Conservation (phyloP, 2,888 invertebrate species). For the Colostygia pectinataria region DNA sequence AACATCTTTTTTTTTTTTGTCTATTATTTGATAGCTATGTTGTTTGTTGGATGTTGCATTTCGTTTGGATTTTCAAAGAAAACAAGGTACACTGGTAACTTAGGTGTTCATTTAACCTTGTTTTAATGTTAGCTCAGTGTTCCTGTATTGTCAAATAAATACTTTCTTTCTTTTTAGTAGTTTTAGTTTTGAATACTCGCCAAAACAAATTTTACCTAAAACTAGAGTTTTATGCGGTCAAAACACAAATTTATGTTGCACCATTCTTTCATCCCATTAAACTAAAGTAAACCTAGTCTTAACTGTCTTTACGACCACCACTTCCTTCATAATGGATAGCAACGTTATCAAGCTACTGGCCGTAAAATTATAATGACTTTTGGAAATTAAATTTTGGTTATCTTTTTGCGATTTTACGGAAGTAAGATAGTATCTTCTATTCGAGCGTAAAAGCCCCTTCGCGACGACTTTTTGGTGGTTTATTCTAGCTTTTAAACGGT, state of each 20-base stretch:
- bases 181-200: no score
- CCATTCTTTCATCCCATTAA: constrained; percentile 6
- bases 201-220: background rate
- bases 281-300: constrained; percentile 1
- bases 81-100: no score
- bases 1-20: no score
- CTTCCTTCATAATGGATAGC: constrained; percentile 17
- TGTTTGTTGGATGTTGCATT: no score
- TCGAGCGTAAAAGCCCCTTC: constrained; percentile 40
- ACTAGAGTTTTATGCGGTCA: background rate
- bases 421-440: constrained; percentile 35
- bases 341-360: constrained; percentile 22
- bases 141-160: no score
- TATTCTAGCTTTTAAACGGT: constrained; percentile 9
- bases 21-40: no score
- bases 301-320: background rate
- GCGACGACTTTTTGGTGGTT: background rate
- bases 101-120: no score
- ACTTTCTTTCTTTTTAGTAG: no score
- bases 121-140: no score
- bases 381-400: constrained; percentile 36
- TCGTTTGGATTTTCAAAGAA: no score
- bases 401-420: constrained; percentile 33
- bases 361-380: constrained; percentile 36
- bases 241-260: background rate